Evolutionary conservation across 92 coral and sea anemone genomes (phyloP), one percentile per base, ranked within the genome.

Genomic region (Virgularia gustaviana): DNA sequence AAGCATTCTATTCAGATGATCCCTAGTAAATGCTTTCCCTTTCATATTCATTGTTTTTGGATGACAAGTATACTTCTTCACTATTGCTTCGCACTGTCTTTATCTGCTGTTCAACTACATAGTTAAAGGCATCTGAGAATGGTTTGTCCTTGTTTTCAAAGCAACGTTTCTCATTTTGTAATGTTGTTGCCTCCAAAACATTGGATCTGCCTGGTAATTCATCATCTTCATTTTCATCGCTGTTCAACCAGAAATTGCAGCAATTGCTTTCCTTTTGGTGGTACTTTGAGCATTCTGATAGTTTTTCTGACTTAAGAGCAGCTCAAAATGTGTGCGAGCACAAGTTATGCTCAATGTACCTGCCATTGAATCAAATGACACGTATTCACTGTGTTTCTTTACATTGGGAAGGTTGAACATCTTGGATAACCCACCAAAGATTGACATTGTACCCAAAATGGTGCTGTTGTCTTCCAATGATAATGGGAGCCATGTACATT

Each of bases 101-200:
- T 32, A 45, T 44, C 54, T 71, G 51, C 35, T 49, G 27, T 4
- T 75, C 23, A 23, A 44, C 43, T 16, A 79, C 2, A 2, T 0
- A 78, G 28, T 60, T 79, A 39, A 32, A 79, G 33, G 43, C 73
- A 6, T 79, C 84, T 79, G 78, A 71, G 65, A 79, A 79, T 25
- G 79, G 79, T 18, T 71, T 47, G 16, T 79, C 84, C 25, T 71
- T 64, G 22, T 41, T 8, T 72, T 79, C 73, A 61, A 79, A 79
- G 33, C 79, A 53, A 15, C 62, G 63, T 22, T 43, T 41, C 71
- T 72, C 84, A 58, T 45, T 15, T 9, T 79, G 73, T 13, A 79
- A 73, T 0, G 82, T 78, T 12, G 65, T 78, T 20, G 81, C 19
- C n/a, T 35, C 72, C 13, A 37, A 10, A 53, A 31, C 27, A 18